Evolutionary conservation across 2,888 invertebrate species (phyloP), one percentile per base, ranked within the genome.

Genomic region (Nezara viridula): DNA sequence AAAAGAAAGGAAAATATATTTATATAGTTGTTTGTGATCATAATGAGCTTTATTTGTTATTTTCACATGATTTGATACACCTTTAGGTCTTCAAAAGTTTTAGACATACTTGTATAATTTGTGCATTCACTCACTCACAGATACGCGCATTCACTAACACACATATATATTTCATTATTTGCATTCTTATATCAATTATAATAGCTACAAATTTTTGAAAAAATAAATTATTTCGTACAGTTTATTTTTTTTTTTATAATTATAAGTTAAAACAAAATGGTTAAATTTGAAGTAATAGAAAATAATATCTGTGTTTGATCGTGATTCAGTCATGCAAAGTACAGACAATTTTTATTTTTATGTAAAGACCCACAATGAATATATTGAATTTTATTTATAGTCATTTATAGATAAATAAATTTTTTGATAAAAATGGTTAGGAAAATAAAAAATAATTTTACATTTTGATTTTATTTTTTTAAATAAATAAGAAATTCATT

Each of bases 161-260:
- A 12, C 27, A 66, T 27, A 66, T 66, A 66, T 32, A 66, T 55
- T 55, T 24, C 27, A 60, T n/a, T 19, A 27, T 60, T 60, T 27
- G 60, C 14, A 60, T 60, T 66, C 66, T 66, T 66, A 66, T 66
- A 32, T 66, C 32, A 32, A 66, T n/a, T n/a, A 55, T 60, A 27
- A 66, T 66, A 66, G 66, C 32, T 66, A 66, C 14, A 66, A 66
- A 66, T 32, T 66, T 66, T 66, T 32, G 66, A 19, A 66, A 66
- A 66, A 66, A 66, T 66, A 66, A 66, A 37, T 66, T 66, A 66
- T 66, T 66, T 66, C 32, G 19, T 66, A 66, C 66, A 66, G 32
- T 32, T 66, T 32, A 66, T 16, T 66, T 32, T 27, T 60, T n/a
- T 60, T 44, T 44, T 44, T 66, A 66, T 66, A 66, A 32, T 66